phyloP scores from a whole-genome alignment of 2,888 invertebrate genomes.

The Seira ritae region DNA sequence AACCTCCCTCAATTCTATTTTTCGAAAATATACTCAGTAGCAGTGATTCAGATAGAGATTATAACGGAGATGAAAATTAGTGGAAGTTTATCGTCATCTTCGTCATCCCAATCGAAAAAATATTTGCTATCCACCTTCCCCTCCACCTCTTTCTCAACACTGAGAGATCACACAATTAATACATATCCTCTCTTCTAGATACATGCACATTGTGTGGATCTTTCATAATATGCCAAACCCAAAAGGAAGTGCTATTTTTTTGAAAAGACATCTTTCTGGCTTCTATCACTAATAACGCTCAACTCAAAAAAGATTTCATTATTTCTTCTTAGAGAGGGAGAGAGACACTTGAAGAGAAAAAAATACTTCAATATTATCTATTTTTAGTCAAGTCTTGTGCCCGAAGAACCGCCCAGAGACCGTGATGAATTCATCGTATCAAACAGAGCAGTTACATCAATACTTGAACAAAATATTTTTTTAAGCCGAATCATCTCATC shows the following conservation, averaged over 20 bases:
- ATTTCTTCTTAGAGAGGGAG: no score
- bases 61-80: constrained; percentile 14
- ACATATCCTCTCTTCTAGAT: constrained; percentile 28
- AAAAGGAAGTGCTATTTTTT: constrained; percentile 25
- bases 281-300: no score
- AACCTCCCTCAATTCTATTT: not conserved
- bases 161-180: no score
- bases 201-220: not conserved
- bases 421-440: constrained; percentile 9
- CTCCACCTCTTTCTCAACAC: not conserved
- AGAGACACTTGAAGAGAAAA: not conserved
- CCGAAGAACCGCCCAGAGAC: constrained; percentile 1
- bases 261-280: constrained; percentile 8
- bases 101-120: not conserved
- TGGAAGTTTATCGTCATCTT: not conserved
- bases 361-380: constrained; percentile 7
- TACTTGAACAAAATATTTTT: not conserved
- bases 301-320: not conserved
- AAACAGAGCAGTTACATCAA: constrained; percentile 3
- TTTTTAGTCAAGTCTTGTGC: not conserved
- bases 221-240: constrained; percentile 38
- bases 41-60: not conserved
- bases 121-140: not conserved
- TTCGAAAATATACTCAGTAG: constrained; percentile 11
- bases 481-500: not conserved